Base-by-base conservation (phyloP, 2,888 invertebrate species). In the Noctuana brunneofusca region DNA sequence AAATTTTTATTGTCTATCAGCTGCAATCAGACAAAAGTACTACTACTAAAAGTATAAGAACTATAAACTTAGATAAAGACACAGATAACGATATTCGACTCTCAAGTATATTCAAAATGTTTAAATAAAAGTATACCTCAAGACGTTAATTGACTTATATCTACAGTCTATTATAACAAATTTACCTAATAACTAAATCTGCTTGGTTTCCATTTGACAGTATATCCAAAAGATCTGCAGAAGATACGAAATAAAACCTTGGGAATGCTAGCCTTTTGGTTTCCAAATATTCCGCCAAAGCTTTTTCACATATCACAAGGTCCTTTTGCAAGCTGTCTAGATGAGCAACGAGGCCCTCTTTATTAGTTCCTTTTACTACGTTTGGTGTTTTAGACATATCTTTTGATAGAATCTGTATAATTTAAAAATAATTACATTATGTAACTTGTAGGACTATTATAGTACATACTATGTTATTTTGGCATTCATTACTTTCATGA, bases 181-280 rank as follows among this genome's bases (percentile, higher is more conserved):
- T 22, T 35, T 30, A 90, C 92, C 91, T 87, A 27, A 95, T 95
- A 4, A 97, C 97, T 69, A 96, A 88, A 75, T 95, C 94, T 4
- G 98, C 98, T 80, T 97, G 97, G 81, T 98, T 98, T 65, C 98
- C 98, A 83, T 98, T 98, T 12, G 98, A 98, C 52, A 99, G 92
- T 71, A 99, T 96, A 83, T 99, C 99, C 65, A 99, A 87, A 58
- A 99, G 90, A 92, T 99, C 99, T 57, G 97, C 98, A 8, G 98
- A 98, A 8, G 98, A 98, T 1, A 99, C 97, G 86, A 99, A 99
- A 89, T 99, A 99, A 89, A 99, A 99, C 78, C 96, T 92, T 14
- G 99, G 98, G 89, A 99, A 99, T 3, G 98, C 98, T 60, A 99
- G 91, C 74, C 99, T 93, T 86, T 99, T 99, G 0, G 98, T 98